Evolutionary conservation across 2,888 invertebrate species (phyloP), one percentile per base, ranked within the genome.

Genomic region (Cantharis rustica): DNA sequence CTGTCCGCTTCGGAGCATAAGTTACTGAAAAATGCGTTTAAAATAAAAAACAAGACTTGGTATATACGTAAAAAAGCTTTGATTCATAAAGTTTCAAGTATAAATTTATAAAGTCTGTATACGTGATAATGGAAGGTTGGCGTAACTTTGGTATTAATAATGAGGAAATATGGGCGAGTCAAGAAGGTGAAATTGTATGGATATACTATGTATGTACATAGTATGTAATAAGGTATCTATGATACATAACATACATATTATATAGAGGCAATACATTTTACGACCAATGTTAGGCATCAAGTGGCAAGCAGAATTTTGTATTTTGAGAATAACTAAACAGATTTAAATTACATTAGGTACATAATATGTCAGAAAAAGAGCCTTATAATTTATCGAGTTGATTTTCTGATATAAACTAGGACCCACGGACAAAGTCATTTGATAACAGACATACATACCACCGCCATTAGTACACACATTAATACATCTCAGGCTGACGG

Each of bases 401-500:
- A 79, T 79, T 78, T 72, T 79, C 75, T 79, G 77, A 79, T 78
- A 78, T 69, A 69, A 47, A 72, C 73, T 72, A 72, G 61, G 75
- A 77, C 72, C 70, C 66, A 17, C 16, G 62, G 75, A 66, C 75
- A 72, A 47, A 77, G 77, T 75, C 75, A 75, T 77, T 77, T 75
- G 75, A 72, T 77, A 75, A 77, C 77, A 73, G 71, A 68, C 72
- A 77, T 72, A 68, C 72, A 77, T 72, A 75, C 75, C 75, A 73
- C 75, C 75, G 75, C 75, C 72, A 77, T 77, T 77, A 77, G 77
- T 77, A 75, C 71, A 75, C 75, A 75, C 77, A 77, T 77, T 77
- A 77, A 77, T 77, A 77, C 72, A 77, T 77, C 69, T 77, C 77
- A 77, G 77, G 69, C 72, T 77, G 77, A 75, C 77, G 77, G 77